Base-by-base conservation (phyloP, 2,113 vertebrate species). In the Argyrosomus japonicus region DNA sequence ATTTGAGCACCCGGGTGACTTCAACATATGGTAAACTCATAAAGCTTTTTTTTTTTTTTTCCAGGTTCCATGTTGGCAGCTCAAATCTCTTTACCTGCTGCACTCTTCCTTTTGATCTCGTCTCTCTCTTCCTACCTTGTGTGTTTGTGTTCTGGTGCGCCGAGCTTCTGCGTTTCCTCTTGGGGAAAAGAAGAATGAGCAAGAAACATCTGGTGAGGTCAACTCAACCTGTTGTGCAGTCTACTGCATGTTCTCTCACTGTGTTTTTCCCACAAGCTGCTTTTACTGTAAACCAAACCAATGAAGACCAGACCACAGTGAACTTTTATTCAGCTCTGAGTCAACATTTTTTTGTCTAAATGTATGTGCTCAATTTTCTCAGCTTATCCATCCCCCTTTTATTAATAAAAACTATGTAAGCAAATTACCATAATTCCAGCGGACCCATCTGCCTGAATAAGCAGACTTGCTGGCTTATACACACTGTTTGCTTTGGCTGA, bases 201-300 rank as follows among this genome's bases (percentile, higher is more conserved):
- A 51, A 51, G n/a, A 80, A 78, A 72, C 86, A 92, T 90, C 80
- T 91, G 89, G 18, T 45, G 45, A 18, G 85, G 82, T 92, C 81
- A 88, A 82, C 21, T 63, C 61, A 75, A 75, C 87, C 83, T 88
- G 81, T 82, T 87, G 81, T 67, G 51, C 50, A 77, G 61, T 68
- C 36, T 51, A 27, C 43, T 17, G 61, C 18, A 3, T 58, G 53
- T 32, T 82, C 64, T 61, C 75, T 63, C 71, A 17, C 36, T n/a
- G 10, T 40, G 64, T 53, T 21, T 60, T 74, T 25, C 40, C 53
- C 6, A 13, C 64, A 23, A 50, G 29, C 5, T 25, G 0, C 15
- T 27, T 72, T 64, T 18, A 29, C 56, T 61, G 3, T 21, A 54
- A 81, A 72, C 7, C 15, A 62, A 45, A 68, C 58, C 29, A 54